phyloP scores from a whole-genome alignment of 2,113 vertebrate species.

The Euleptes europaea region DNA sequence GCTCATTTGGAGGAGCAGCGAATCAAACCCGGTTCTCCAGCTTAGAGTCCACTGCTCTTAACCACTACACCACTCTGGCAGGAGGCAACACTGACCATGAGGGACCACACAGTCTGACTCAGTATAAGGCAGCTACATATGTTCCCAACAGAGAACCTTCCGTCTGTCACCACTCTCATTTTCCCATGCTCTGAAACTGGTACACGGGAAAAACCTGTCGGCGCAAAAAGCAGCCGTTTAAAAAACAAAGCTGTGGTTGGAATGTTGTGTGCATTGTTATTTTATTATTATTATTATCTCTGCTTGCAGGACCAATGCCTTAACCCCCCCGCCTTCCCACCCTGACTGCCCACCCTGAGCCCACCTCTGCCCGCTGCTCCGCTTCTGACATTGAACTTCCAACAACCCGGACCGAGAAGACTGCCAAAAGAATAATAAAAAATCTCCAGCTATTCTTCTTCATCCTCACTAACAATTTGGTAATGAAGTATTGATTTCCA shows the following conservation, averaged over 20 bases:
- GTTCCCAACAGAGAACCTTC: neutral
- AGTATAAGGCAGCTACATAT: too few relatives aligned
- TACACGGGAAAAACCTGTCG: neutral
- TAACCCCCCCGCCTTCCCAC: constrained; percentile 70
- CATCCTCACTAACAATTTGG: constrained; percentile 98
- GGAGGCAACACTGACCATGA: too few relatives aligned
- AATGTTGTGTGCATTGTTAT: constrained; percentile 5
- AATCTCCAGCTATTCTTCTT: constrained; percentile 89
- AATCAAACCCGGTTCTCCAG: too few relatives aligned
- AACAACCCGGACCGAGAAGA: constrained; percentile 84
- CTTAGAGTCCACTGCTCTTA: too few relatives aligned
- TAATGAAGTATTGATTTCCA: constrained; percentile 99
- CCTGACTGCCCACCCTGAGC: constrained; percentile 78
- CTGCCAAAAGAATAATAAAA: constrained; percentile 82
- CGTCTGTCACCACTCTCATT: neutral
- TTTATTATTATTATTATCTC: constrained; percentile 60
- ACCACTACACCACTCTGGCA: too few relatives aligned
- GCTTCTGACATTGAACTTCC: constrained; percentile 89
- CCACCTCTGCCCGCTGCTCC: constrained; percentile 75
- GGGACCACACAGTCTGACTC: too few relatives aligned
- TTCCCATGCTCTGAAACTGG: neutral
- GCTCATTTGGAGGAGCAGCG: too few relatives aligned
- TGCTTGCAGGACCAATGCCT: constrained; percentile 79
- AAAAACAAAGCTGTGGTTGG: neutral
- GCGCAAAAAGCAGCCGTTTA: too few relatives aligned